Evolutionary conservation across 2,797 vertebrate genomes (phyloP).

Genomic region (Percopsis omiscomaycus): DNA sequence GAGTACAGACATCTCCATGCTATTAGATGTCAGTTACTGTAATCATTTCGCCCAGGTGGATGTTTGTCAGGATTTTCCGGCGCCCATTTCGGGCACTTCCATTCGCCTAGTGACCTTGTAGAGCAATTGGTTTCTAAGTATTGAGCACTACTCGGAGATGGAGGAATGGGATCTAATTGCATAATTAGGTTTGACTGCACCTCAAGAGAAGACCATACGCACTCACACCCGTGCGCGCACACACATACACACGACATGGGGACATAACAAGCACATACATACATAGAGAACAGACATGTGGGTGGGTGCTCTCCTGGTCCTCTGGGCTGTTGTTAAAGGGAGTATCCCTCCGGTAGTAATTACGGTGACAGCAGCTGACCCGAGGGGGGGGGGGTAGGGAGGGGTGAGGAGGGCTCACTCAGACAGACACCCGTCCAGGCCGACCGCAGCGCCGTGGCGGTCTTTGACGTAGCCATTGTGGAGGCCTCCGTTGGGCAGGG

Average conservation of each 20-base stretch:
- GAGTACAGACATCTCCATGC: slow-evolving; percentile 60
- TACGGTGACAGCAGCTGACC: slow-evolving; percentile 69
- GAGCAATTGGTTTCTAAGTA: slow-evolving; percentile 64
- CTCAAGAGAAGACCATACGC: slow-evolving; percentile 77
- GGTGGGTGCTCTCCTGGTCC: slow-evolving; percentile 76
- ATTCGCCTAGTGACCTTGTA: slow-evolving; percentile 68
- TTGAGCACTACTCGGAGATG: slow-evolving; percentile 76
- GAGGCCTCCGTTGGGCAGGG: slow-evolving; percentile 88
- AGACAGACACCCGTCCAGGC: slow-evolving; percentile 94
- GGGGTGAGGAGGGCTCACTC: slow-evolving; percentile 80
- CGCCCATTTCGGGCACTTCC: slow-evolving; percentile 54
- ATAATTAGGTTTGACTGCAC: slow-evolving; percentile 82
- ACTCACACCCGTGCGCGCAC: slow-evolving; percentile 62
- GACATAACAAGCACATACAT: slow-evolving; percentile 47
- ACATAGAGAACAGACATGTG: slow-evolving; percentile 73
- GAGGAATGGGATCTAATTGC: slow-evolving; percentile 80
- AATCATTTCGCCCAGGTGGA: slow-evolving; percentile 38
- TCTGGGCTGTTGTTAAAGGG: slow-evolving; percentile 74
- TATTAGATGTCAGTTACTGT: slow-evolving; percentile 58
- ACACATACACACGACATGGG: slow-evolving; percentile 26
- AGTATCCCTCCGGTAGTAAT: slow-evolving; percentile 69
- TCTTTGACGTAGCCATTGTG: slow-evolving; percentile 91
- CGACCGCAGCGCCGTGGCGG: slow-evolving; percentile 82
- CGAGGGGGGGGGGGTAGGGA: slow-evolving; percentile 30
- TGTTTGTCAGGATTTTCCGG: slow-evolving; percentile 60